Evolutionary conservation across 2,113 vertebrate genomes (phyloP).

Genomic region (Paradoxurus hermaphroditus): DNA sequence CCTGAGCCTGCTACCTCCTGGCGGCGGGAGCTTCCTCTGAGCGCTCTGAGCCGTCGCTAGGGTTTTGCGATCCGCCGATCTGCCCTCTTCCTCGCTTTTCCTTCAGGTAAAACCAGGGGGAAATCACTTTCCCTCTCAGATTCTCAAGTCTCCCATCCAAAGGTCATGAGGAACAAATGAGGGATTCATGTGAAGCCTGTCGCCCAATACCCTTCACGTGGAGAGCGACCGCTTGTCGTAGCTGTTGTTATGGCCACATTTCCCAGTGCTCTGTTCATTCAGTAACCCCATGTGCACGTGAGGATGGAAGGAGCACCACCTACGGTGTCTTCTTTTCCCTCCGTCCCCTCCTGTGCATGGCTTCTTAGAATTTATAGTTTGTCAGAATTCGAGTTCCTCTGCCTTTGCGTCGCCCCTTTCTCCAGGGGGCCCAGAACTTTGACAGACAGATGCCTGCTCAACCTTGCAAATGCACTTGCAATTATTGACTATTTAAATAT

Average conservation of each 20-base stretch:
- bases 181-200: rapidly evolving
- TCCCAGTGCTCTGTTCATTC: background rate
- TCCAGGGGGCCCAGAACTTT: constrained; percentile 10
- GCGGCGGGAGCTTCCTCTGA: rapidly evolving
- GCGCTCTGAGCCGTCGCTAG: background rate
- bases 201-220: background rate
- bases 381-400: constrained; percentile 20
- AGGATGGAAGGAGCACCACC: background rate
- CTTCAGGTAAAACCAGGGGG: background rate
- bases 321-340: background rate
- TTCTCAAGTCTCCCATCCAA: background rate
- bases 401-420: background rate
- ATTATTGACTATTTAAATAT: constrained; percentile 57
- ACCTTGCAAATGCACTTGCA: constrained; percentile 29
- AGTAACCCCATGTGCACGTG: background rate
- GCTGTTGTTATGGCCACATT: background rate
- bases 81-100: background rate
- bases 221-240: background rate
- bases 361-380: background rate
- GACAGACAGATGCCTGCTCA: background rate
- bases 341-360: background rate
- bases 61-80: background rate
- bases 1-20: background rate
- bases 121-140: background rate
- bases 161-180: background rate